Conservation (phyloP, 1,140 invertebrate genomes). For the Leptinotarsa lineolata region DNA sequence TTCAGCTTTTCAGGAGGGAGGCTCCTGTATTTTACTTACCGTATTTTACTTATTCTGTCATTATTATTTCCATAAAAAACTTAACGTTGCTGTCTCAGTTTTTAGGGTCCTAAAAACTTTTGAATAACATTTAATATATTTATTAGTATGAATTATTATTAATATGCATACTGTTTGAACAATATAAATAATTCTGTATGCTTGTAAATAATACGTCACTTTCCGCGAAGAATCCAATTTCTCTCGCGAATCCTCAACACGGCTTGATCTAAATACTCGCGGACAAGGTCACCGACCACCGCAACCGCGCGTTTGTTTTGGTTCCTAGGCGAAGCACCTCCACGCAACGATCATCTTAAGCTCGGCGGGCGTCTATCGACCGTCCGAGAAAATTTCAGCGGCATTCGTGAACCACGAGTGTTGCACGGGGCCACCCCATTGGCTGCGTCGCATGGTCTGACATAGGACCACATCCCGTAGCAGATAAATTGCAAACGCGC, state of each 20-base stretch:
- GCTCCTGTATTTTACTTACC: too few relatives aligned
- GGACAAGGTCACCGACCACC: constrained; percentile 18
- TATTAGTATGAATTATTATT: too few relatives aligned
- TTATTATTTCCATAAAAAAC: too few relatives aligned
- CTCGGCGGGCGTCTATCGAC: constrained; percentile 16
- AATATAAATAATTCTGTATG: too few relatives aligned
- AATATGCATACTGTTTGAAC: too few relatives aligned
- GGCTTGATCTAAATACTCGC: background rate
- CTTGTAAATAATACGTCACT: too few relatives aligned
- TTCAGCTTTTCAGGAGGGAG: too few relatives aligned
- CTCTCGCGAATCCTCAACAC: background rate
- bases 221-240: too few relatives aligned
- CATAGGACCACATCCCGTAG: constrained; percentile 48
- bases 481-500: constrained; percentile 47
- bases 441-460: constrained; percentile 49
- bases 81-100: too few relatives aligned
- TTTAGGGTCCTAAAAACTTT: too few relatives aligned
- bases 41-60: too few relatives aligned
- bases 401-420: constrained; percentile 41
- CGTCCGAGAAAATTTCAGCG: constrained; percentile 15
- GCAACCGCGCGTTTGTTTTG: constrained; percentile 14
- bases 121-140: too few relatives aligned
- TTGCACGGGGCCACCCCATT: constrained; percentile 44
- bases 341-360: background rate
- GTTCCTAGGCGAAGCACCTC: constrained; percentile 3